phyloP scores from a whole-genome alignment of 2,888 invertebrate genomes.

The Nemotelus nigrinus region DNA sequence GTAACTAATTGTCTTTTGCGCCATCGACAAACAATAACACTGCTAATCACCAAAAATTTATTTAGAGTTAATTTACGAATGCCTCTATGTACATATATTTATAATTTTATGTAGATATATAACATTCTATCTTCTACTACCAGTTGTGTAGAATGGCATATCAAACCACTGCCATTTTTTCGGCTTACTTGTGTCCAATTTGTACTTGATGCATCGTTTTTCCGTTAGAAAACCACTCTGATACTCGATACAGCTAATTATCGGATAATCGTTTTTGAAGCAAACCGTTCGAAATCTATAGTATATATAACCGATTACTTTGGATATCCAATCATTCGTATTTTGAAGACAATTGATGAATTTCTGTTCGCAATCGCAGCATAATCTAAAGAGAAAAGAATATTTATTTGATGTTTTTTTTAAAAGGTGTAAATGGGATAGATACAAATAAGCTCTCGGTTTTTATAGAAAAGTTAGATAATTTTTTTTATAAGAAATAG shows the following conservation, averaged over 20 bases:
- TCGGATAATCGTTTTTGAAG: constrained; percentile 59
- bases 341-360: constrained; percentile 62
- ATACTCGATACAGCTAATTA: constrained; percentile 57
- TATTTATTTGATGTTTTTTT: neutral
- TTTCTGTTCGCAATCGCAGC: constrained; percentile 62
- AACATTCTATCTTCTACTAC: too few species aligned
- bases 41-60: too few species aligned
- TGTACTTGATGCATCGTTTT: constrained; percentile 61
- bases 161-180: constrained; percentile 63
- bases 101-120: too few species aligned
- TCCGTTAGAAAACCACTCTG: constrained; percentile 56
- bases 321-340: constrained; percentile 57
- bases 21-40: too few species aligned
- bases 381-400: constrained; percentile 54
- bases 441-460: too few species aligned
- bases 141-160: constrained; percentile 58
- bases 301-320: constrained; percentile 60
- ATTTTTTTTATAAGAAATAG: too few species aligned
- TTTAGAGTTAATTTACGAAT: too few species aligned
- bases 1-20: too few species aligned
- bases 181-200: constrained; percentile 55
- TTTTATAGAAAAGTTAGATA: too few species aligned
- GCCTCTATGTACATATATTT: too few species aligned
- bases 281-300: constrained; percentile 59
- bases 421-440: neutral